phyloP scores from a whole-genome alignment of 2,888 invertebrate genomes.

The Carcina quercana region DNA sequence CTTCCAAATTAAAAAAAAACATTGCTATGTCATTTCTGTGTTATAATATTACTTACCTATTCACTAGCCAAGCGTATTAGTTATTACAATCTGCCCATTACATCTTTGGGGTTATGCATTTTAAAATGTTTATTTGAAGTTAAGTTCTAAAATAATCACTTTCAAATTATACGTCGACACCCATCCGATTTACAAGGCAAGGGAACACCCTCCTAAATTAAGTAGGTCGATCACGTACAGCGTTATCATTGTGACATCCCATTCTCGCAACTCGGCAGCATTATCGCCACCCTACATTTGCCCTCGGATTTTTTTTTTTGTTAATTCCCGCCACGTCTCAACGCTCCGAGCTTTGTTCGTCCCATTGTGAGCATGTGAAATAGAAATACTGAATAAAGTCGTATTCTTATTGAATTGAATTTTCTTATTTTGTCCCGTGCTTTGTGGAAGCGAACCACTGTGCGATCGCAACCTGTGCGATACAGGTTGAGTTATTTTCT shows the following conservation, averaged over 20 bases:
- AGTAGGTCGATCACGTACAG: constrained; percentile 51
- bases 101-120: no score
- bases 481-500: background rate
- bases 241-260: constrained; percentile 53
- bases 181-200: constrained; percentile 40
- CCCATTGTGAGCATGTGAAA: constrained; percentile 57
- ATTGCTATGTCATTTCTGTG: no score
- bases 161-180: constrained; percentile 22
- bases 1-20: no score
- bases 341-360: constrained; percentile 47
- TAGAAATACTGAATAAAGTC: constrained; percentile 40
- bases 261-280: constrained; percentile 47
- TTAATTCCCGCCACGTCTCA: constrained; percentile 62
- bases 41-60: no score
- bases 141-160: constrained; percentile 1
- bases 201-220: constrained; percentile 39
- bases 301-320: constrained; percentile 47
- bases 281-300: constrained; percentile 51
- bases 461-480: constrained; percentile 11
- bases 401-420: constrained; percentile 37
- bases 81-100: no score
- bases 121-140: no score
- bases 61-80: no score
- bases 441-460: constrained; percentile 27
- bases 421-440: constrained; percentile 35